A percentile compares a stretch with the other conserved stretches of the same genome.
Conservation (phyloP, 1,140 invertebrate species). For the Caenorhabditis elegans region WBcel235 BX284605.5:10085501-10086000, state of each 20-base stretch:
- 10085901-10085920: no score
- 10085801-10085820: slow-evolving; percentile 84
- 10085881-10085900: no score
- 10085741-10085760: slow-evolving; percentile 83
- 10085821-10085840: slow-evolving; percentile 84
- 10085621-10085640: neutral
- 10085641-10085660: slow-evolving; percentile 71
- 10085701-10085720: slow-evolving; percentile 74
- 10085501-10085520: no score
- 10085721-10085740: slow-evolving; percentile 89
- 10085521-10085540: no score
- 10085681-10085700: slow-evolving; percentile 74
- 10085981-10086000: slow-evolving; percentile 88
- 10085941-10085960: slow-evolving; percentile 86
- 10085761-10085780: slow-evolving; percentile 79
- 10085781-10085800: slow-evolving; percentile 87
- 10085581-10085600: no score
- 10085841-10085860: slow-evolving; percentile 80
- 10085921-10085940: slow-evolving; percentile 82
- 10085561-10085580: no score
- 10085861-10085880: slow-evolving; percentile 88
- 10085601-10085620: no score
- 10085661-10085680: slow-evolving; percentile 84
- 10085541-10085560: no score
- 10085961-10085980: slow-evolving; percentile 86